A percentile compares a stretch with the other conserved stretches of the same genome.
phyloP scores from a whole-genome alignment of 2,113 vertebrate genomes.

The Crotalus viridis region DNA sequence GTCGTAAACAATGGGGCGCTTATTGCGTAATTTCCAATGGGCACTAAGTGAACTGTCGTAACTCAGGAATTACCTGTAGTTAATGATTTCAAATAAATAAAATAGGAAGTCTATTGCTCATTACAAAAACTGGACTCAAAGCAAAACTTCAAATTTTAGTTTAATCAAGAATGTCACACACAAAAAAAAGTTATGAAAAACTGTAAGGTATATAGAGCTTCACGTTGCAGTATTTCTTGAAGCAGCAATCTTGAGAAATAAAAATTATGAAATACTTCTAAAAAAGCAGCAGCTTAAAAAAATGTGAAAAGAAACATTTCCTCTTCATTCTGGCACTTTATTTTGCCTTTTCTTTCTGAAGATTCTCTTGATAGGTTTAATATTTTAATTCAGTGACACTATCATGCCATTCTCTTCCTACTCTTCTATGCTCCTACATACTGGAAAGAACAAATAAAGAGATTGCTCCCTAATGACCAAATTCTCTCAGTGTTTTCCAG shows the following conservation, averaged over 20 bases:
- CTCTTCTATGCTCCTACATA: background rate
- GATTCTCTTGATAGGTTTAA: background rate
- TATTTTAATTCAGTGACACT: background rate
- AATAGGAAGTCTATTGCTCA: background rate
- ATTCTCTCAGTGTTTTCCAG: background rate
- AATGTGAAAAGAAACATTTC: background rate
- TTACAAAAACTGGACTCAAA: background rate
- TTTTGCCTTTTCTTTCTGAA: background rate
- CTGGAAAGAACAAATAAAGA: background rate
- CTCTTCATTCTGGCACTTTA: background rate
- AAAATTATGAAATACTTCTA: background rate
- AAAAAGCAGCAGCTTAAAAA: background rate
- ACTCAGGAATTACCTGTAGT: background rate
- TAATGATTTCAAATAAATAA: background rate
- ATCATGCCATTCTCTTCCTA: background rate
- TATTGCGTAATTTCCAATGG: too few species aligned
- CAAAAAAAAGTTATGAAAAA: background rate
- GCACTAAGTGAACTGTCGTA: too few species aligned
- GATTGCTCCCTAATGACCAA: background rate
- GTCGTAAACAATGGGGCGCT: too few species aligned
- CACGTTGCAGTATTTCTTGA: background rate
- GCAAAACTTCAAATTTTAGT: background rate
- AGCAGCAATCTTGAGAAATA: background rate
- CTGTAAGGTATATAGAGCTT: background rate
- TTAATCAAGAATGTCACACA: background rate